Conservation (phyloP, 2,888 invertebrate species). For the Augiades crinisus region DNA sequence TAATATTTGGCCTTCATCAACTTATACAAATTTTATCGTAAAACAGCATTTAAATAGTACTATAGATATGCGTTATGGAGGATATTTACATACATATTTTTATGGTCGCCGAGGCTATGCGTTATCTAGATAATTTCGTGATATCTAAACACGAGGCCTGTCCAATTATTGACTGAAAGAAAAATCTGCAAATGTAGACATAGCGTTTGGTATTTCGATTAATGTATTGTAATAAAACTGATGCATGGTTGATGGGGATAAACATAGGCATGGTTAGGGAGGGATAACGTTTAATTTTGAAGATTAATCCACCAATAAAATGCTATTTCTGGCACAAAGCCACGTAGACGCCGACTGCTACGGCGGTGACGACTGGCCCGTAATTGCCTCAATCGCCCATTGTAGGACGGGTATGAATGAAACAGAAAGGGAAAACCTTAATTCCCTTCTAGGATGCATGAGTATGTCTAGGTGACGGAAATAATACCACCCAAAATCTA, state of each 20-base stretch:
- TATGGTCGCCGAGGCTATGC: too few species aligned
- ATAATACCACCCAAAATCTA: too few species aligned
- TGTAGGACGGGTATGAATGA: not conserved
- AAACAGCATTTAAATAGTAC: too few species aligned
- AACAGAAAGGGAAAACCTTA: too few species aligned
- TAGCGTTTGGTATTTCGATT: not conserved
- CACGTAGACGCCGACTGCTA: constrained; percentile 26
- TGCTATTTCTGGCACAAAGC: constrained; percentile 30
- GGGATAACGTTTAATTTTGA: constrained; percentile 26
- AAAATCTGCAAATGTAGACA: not conserved
- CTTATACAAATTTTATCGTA: too few species aligned
- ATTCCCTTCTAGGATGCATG: too few species aligned
- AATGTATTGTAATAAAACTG: not conserved
- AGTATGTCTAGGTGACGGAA: too few species aligned
- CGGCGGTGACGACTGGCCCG: not conserved
- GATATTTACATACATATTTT: too few species aligned
- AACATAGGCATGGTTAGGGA: constrained; percentile 26
- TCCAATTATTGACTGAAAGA: constrained; percentile 8
- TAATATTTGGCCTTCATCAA: too few species aligned
- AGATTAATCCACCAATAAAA: constrained; percentile 30
- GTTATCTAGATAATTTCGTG: constrained; percentile 7
- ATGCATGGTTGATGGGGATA: constrained; percentile 21
- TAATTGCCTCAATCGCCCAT: not conserved
- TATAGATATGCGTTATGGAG: too few species aligned
- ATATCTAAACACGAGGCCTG: constrained; percentile 1